Percentiles rank a stretch among this genome's conserved stretches.
Evolutionary conservation across 2,797 vertebrate genomes (phyloP).

Genomic region (Hozukius guyotensis): DNA sequence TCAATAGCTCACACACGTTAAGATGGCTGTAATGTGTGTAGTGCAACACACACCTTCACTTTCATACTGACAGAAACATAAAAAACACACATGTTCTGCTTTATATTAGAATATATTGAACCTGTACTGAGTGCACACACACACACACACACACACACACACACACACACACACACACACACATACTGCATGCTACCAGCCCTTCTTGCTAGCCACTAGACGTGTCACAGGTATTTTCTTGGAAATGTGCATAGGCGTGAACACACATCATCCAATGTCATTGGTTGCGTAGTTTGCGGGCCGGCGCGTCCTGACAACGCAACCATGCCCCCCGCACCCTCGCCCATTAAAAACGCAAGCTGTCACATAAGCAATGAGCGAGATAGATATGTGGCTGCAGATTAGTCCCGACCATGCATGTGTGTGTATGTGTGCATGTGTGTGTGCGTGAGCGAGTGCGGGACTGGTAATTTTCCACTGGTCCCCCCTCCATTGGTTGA

Average conservation of each 20-base stretch:
- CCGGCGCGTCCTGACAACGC: conserved; percentile 80
- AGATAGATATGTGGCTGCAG: conserved; percentile 77
- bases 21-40: not conserved
- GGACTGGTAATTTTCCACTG: conserved; percentile 87
- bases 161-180: not conserved
- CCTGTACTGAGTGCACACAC: not conserved
- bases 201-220: conserved; percentile 17
- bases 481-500: conserved; percentile 76
- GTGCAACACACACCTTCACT: not conserved
- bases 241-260: conserved; percentile 69
- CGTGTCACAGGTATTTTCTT: conserved; percentile 63
- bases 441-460: conserved; percentile 68
- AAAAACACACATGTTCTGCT: not conserved
- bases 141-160: not conserved
- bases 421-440: conserved; percentile 48
- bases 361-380: conserved; percentile 75
- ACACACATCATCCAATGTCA: conserved; percentile 69
- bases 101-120: not conserved
- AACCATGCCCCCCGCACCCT: conserved; percentile 79
- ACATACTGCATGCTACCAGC: not conserved
- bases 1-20: conserved; percentile 2
- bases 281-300: conserved; percentile 69
- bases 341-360: conserved; percentile 81
- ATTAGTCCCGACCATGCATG: conserved; percentile 52
- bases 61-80: not conserved